These are phyloP conservation scores for Eueides isabella DNA, from an alignment of 1,140 invertebrate species.

Conservation along the genomic window DNA sequence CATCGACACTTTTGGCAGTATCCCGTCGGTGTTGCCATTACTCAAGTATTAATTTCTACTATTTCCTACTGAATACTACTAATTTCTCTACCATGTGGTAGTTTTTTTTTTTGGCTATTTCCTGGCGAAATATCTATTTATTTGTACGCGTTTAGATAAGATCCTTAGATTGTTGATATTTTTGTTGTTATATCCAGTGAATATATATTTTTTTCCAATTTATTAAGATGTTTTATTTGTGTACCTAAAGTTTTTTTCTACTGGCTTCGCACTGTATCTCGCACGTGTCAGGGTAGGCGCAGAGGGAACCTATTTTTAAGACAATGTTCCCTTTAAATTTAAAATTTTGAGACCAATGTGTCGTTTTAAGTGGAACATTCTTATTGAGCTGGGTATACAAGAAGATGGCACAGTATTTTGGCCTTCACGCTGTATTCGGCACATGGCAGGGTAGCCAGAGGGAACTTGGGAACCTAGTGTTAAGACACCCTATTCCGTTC, in stretches of 20 bases:
- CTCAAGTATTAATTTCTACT: slow-evolving; percentile 43
- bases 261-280: too few relatives aligned
- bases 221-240: slow-evolving; percentile 46
- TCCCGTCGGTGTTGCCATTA: slow-evolving; percentile 41
- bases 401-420: too few relatives aligned
- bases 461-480: too few relatives aligned
- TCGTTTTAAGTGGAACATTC: too few relatives aligned
- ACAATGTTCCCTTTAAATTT: too few relatives aligned
- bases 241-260: not conserved
- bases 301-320: too few relatives aligned
- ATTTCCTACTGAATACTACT: not conserved
- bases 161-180: slow-evolving; percentile 60
- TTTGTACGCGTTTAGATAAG: slow-evolving; percentile 48
- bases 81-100: not conserved
- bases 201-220: slow-evolving; percentile 66
- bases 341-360: too few relatives aligned
- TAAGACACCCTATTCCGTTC: too few relatives aligned
- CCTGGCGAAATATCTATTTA: not conserved
- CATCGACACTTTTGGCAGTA: slow-evolving; percentile 41
- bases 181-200: slow-evolving; percentile 62
- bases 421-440: too few relatives aligned
- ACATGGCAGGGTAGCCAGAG: too few relatives aligned
- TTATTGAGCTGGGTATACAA: too few relatives aligned
- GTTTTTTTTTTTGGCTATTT: slow-evolving; percentile 11
- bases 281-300: too few relatives aligned